phyloP scores from a whole-genome alignment of 2,888 invertebrate species.

The Thumatha senex region DNA sequence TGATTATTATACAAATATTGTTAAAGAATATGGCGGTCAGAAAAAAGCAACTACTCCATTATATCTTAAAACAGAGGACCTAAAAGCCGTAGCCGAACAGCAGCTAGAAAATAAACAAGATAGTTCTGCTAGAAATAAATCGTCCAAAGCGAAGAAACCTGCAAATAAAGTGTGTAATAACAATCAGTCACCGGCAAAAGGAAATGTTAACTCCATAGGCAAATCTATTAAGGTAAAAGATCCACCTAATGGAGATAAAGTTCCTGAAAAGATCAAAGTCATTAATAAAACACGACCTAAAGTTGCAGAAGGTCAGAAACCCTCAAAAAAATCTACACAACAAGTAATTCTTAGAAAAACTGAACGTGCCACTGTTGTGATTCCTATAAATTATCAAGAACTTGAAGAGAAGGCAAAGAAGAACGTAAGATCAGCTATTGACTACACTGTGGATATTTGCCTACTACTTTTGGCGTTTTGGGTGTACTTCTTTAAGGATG shows the following conservation, averaged over 20 bases:
- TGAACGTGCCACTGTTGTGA: conserved; percentile 73
- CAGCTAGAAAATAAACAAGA: conserved; percentile 57
- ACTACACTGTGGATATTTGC: conserved; percentile 89
- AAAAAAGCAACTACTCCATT: conserved; percentile 76
- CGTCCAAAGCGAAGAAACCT: conserved; percentile 43
- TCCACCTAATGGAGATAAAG: conserved; percentile 31
- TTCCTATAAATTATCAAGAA: conserved; percentile 80
- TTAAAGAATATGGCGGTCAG: conserved; percentile 86
- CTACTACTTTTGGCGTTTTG: conserved; percentile 90
- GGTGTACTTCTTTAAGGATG: conserved; percentile 91
- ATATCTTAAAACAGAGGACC: conserved; percentile 85
- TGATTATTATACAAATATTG: conserved; percentile 92
- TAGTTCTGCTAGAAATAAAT: conserved; percentile 33
- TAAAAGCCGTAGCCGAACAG: conserved; percentile 84
- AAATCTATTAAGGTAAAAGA: conserved; percentile 41
- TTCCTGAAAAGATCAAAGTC: conserved; percentile 33
- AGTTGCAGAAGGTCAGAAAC: conserved; percentile 33
- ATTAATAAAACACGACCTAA: conserved; percentile 12
- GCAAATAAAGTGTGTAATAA: conserved; percentile 41
- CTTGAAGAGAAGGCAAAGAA: conserved; percentile 85
- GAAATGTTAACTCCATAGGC: conserved; percentile 40
- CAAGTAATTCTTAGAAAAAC: conserved; percentile 67
- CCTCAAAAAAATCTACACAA: conserved; percentile 50
- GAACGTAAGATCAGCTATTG: conserved; percentile 87
- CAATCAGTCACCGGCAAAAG: conserved; percentile 35